These are phyloP conservation scores for Seladonia tumulorum DNA, from an alignment of 2,888 invertebrate genomes.

Conservation along the genomic window DNA sequence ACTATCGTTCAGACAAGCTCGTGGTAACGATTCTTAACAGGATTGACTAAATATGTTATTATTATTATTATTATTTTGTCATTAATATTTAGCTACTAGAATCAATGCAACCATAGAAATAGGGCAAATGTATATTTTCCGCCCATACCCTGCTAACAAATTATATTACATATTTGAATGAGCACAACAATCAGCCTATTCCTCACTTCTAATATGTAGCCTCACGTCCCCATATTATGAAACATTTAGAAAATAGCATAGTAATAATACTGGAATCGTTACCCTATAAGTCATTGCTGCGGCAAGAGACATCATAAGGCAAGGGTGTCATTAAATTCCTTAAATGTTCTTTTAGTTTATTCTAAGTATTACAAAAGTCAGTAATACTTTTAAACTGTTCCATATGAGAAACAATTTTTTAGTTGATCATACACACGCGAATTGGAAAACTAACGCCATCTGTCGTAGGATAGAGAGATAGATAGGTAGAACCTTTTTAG, in stretches of 20 bases:
- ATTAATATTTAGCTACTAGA: too few species aligned
- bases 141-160: too few species aligned
- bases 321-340: background rate
- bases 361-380: background rate
- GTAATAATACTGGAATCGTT: background rate
- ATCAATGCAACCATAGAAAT: background rate
- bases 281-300: background rate
- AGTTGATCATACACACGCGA: background rate
- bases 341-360: too few species aligned
- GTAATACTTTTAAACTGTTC: background rate
- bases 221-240: too few species aligned
- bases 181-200: background rate
- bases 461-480: background rate
- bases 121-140: background rate
- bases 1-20: too few species aligned
- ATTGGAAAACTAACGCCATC: background rate
- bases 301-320: background rate
- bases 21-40: too few species aligned
- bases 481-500: too few species aligned
- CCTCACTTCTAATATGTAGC: background rate
- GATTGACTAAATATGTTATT: too few species aligned
- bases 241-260: background rate
- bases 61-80: too few species aligned
- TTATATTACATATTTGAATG: background rate
- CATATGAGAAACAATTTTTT: background rate